Evolutionary conservation across 2,888 invertebrate genomes (phyloP), one percentile per base, ranked within the genome.

Genomic region (Rhagium mordax): DNA sequence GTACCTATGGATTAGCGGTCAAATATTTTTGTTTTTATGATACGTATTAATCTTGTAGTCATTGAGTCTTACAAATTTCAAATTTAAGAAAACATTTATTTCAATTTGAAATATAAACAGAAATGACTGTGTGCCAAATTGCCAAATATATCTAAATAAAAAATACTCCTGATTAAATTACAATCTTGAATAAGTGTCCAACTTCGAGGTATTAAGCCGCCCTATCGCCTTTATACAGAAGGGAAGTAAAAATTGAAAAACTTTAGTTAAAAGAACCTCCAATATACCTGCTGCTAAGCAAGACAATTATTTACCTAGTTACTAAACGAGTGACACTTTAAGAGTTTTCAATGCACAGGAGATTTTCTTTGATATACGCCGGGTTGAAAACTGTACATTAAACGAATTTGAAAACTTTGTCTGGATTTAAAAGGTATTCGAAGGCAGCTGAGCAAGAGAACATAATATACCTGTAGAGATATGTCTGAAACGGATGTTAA

Each of bases 281-380:
- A 16, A 59, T 59, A 33, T 59, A 59, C 57, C 59, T 33, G 8
- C 33, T 55, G 33, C 33, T 33, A 33, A 33, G 33, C 33, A 59
- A 59, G 33, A 59, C 59, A 33, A 59, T 59, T 59, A 59, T 59
- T 59, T 59, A 59, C 59, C 33, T 59, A 59, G 59, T 59, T 59
- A 20, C 59, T 13, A 24, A 20, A 59, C 59, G 21, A 59, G 59
- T 59, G 59, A 59, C 59, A 59, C 59, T 59, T 59, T 33, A 59
- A 59, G 59, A 24, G 59, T 33, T 59, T 29, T 33, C 29, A 59
- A 59, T 59, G 33, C 33, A 18, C 33, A 16, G 29, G 59, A 59
- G 29, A 59, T 59, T 33, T 29, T 15, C 29, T 10, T 18, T 59
- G 59, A 59, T 59, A 59, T 59, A 59, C 59, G 59, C n/a, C 41